Evolutionary conservation across 2,113 vertebrate genomes (phyloP), one percentile per base, ranked within the genome.

Genomic region (Pollachius pollachius): DNA sequence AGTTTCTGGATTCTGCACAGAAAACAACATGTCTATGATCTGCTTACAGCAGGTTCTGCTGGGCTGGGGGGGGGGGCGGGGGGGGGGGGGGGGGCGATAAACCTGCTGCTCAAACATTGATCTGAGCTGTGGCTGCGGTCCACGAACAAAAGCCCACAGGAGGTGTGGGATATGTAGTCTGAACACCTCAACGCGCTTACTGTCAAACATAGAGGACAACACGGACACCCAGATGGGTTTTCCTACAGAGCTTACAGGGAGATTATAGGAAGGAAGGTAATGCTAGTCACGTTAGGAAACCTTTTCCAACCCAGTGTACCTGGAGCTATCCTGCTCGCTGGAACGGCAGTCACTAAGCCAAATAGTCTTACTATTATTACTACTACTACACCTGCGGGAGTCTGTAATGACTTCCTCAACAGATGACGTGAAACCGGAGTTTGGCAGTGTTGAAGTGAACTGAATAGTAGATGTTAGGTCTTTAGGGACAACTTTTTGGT

Each of bases 11-110:
- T 82, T 80, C 71, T 19, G 64, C 56, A 72, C 18, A 61, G 18
- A 61, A 61, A 61, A 61, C 1, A 64, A 80, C 41, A 63, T 15
- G 5, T 58, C 74, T 82, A 71, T 84, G 85, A 87, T 87, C 81
- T 79, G 59, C 70, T 68, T 57, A 57, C 34, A 67, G 68, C 78
- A n/a, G 78, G 27, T 54, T 73, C 71, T 9, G 54, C 9, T 16
- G 54, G 54, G 54, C 11, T 9, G 8, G 54, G 54, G 52, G 9
- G 8, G 15, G 54, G 54, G 54, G 52, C 3, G 3, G 52, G 52
- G 52, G 52, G 52, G 8, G 54, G 4, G 54, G 15, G 15, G 2
- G 54, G 54, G 16, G 54, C 17, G 54, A n/a, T 83, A 78, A 84
- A 81, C 64, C 74, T 67, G 68, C 60, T 62, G n/a, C 61, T 80